Evolutionary conservation across 2,113 vertebrate genomes (phyloP).

Genomic region (Danionella cerebrum): DNA sequence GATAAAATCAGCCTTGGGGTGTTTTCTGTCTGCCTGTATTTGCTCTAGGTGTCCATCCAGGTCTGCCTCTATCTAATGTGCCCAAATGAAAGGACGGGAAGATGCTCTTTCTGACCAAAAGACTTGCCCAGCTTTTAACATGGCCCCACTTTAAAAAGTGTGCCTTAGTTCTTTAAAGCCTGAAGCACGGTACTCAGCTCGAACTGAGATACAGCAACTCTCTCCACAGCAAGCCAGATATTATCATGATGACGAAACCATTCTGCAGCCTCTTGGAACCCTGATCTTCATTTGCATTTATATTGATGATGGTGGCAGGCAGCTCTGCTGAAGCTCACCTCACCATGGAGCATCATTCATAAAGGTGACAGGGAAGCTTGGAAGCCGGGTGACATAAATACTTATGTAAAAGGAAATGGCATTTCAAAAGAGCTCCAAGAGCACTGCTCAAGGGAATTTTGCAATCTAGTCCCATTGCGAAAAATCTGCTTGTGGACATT

Average conservation of each 20-base stretch:
- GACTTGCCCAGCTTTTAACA: slow-evolving; percentile 44
- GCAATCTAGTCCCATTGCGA: not conserved
- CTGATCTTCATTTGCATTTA: slow-evolving; percentile 54
- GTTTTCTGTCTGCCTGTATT: not conserved
- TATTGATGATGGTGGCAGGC: slow-evolving; percentile 42
- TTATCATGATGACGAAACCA: slow-evolving; percentile 58
- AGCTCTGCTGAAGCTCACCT: slow-evolving; percentile 39
- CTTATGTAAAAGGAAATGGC: slow-evolving; percentile 18
- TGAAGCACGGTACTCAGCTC: slow-evolving; percentile 43
- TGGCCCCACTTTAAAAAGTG: slow-evolving; percentile 51
- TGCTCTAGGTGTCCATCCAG: not conserved
- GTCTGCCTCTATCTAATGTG: not conserved
- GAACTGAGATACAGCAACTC: slow-evolving; percentile 40
- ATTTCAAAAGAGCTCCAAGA: slow-evolving; percentile 14
- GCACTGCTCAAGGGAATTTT: not conserved
- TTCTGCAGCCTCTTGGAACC: slow-evolving; percentile 35
- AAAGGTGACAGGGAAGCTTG: slow-evolving; percentile 29
- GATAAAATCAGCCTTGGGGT: not conserved
- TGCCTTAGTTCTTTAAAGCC: slow-evolving; percentile 54
- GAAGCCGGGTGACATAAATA: slow-evolving; percentile 27
- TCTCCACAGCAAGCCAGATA: slow-evolving; percentile 49
- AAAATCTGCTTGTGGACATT: not conserved
- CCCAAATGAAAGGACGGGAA: not conserved
- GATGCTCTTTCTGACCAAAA: slow-evolving; percentile 18
- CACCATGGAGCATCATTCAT: slow-evolving; percentile 24